Base-by-base conservation (phyloP, 2,797 vertebrate genomes). In the Brachyalestes nurse region DNA sequence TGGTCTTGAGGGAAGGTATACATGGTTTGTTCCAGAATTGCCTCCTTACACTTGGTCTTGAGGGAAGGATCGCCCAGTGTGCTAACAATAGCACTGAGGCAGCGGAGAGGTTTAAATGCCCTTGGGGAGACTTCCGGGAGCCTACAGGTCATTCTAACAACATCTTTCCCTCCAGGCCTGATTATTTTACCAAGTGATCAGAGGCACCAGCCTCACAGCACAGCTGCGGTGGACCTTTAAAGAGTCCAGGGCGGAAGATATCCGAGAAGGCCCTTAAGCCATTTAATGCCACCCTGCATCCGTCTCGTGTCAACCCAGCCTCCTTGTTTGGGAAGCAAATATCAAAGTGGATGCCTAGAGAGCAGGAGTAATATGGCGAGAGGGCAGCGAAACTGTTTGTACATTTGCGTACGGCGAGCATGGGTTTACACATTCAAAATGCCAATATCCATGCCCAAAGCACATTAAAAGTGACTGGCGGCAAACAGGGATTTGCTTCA, bases 101-200 rank as follows among this genome's bases (percentile, higher is more conserved):
- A 66, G 28, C 17, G n/a, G 51, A 67, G 66, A 71, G 51, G 40
- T 80, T 75, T 28, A 77, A 77, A 73, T 40, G 53, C 66, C 80
- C 62, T 72, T 64, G 55, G 61, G 65, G n/a, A 75, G 34, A 21
- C 10, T 45, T 67, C 6, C 2, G 47, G 21, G 42, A 16, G 67
- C 21, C 55, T 47, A 38, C 66, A 64, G 72, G 76, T 83, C 60
- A 74, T 66, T 64, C 53, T n/a, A 47, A 72, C 81, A 70, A 61
- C 72, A 9, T 51, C 40, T 12, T 53, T 75, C 47, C 81, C 81
- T 66, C 12, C 65, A 80, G 77, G 76, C 64, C 69, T 69, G 76
- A 82, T 86, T 86, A 77, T 73, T 72, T 82, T 64, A 73, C n/a
- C 16, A 38, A 78, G 69, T 58, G 77, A 82, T 79, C 73, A 81